phyloP scores from a whole-genome alignment of 2,888 invertebrate genomes.

The Dimorphilus gyrociliatus region DNA sequence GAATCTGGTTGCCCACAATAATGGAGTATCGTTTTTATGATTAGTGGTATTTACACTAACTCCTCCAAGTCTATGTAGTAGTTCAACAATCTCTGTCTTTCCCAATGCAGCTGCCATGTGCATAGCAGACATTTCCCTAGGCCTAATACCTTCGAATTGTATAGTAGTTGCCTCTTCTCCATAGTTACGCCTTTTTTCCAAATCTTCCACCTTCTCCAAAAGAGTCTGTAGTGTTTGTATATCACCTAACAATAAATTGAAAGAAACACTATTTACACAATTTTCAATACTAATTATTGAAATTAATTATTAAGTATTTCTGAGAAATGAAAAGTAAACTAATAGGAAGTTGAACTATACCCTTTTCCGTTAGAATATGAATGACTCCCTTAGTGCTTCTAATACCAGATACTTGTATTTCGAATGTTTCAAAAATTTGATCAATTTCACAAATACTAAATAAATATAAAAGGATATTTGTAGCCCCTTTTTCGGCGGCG shows the following conservation, averaged over 20 bases:
- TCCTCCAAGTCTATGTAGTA: constrained; percentile 5
- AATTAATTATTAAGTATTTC: no score
- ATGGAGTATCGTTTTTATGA: constrained; percentile 21
- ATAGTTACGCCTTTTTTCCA: no score
- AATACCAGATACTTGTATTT: constrained; percentile 5
- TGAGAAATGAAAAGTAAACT: no score
- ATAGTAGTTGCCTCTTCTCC: constrained; percentile 18
- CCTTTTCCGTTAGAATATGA: constrained; percentile 21
- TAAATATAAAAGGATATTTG: constrained; percentile 4
- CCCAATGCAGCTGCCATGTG: constrained; percentile 14
- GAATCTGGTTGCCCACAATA: constrained; percentile 23
- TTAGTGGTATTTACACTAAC: constrained; percentile 18
- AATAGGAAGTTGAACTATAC: constrained; percentile 15
- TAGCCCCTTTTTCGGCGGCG: constrained; percentile 5
- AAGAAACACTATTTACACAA: no score
- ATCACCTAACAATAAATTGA: no score
- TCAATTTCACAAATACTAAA: constrained; percentile 1
- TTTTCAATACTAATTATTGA: no score
- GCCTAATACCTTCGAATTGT: constrained; percentile 27
- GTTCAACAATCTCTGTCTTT: constrained; percentile 10
- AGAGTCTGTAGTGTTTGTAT: no score
- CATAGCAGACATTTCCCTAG: constrained; percentile 11
- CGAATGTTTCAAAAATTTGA: constrained; percentile 7
- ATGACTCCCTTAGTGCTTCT: constrained; percentile 19
- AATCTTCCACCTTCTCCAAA: no score